These are phyloP conservation scores for Lepidochitona cinerea DNA, from an alignment of 2,888 invertebrate genomes.

Conservation along the genomic window DNA sequence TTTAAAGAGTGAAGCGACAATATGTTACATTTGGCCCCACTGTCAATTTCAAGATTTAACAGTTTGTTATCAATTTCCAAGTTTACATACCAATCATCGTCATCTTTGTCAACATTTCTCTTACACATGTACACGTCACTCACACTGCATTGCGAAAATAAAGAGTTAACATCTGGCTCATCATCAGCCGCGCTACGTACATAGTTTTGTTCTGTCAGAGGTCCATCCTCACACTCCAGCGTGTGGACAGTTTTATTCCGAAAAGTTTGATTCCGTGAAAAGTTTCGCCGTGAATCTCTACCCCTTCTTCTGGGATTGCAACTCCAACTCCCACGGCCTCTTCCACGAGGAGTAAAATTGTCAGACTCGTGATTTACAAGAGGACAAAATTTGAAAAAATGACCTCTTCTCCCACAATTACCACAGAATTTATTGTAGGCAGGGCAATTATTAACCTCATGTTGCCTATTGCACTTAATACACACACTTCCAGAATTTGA, in stretches of 20 bases:
- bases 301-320: too few species aligned
- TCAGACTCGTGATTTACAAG: background rate
- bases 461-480: slow-evolving; percentile 9
- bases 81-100: slow-evolving; percentile 5
- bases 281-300: too few species aligned
- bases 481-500: background rate
- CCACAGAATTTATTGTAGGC: too few species aligned
- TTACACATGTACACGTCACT: slow-evolving; percentile 11
- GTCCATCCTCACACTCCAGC: background rate
- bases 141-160: slow-evolving; percentile 17
- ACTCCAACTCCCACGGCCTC: too few species aligned
- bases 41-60: background rate
- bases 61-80: background rate
- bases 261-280: too few species aligned
- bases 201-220: background rate
- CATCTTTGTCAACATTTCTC: background rate
- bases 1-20: slow-evolving; percentile 1
- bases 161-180: slow-evolving; percentile 9
- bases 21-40: slow-evolving; percentile 11
- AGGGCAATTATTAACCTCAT: slow-evolving; percentile 13
- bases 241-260: too few species aligned
- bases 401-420: too few species aligned
- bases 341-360: too few species aligned
- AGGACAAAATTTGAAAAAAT: slow-evolving; percentile 16
- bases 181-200: too few species aligned